Conservation (phyloP, 37 sponge, comb jelly and placozoan genomes). For the Diacarnus erythraeanus region DNA sequence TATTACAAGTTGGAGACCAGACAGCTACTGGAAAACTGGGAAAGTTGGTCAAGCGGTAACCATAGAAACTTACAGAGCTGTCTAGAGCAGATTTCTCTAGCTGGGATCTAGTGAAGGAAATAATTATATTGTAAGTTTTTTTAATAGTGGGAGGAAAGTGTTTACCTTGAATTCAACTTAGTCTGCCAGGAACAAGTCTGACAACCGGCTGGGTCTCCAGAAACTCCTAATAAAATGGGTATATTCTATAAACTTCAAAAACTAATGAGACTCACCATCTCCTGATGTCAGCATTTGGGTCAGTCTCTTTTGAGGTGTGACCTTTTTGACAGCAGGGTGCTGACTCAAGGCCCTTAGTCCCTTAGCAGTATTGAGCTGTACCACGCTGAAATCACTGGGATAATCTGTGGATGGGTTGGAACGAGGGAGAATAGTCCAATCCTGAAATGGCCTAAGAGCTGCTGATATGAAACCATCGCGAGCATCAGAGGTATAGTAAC, state of each 20-base stretch:
- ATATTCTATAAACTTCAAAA: neutral
- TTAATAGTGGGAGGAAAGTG: neutral
- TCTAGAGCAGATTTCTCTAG: neutral
- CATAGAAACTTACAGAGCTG: conserved; percentile 5
- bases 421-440: conserved; percentile 67
- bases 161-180: conserved; percentile 30
- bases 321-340: conserved; percentile 64
- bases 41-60: no score
- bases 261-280: neutral
- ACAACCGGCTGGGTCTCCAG: neutral
- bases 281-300: conserved; percentile 37
- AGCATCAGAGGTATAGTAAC: conserved; percentile 73
- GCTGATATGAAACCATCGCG: conserved; percentile 66
- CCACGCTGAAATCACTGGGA: conserved; percentile 86
- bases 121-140: no score
- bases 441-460: conserved; percentile 33
- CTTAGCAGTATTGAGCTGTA: conserved; percentile 26
- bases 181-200: conserved; percentile 35
- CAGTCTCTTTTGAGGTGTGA: conserved; percentile 77
- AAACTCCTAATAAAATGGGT: neutral
- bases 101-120: neutral
- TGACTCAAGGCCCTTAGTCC: conserved; percentile 38
- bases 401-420: conserved; percentile 62
- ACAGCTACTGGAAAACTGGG: no score
- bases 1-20: no score